Percentiles rank a stretch among this genome's conserved stretches.
phyloP scores from a whole-genome alignment of 2,797 vertebrate species.

The Sebastes vulpes region DNA sequence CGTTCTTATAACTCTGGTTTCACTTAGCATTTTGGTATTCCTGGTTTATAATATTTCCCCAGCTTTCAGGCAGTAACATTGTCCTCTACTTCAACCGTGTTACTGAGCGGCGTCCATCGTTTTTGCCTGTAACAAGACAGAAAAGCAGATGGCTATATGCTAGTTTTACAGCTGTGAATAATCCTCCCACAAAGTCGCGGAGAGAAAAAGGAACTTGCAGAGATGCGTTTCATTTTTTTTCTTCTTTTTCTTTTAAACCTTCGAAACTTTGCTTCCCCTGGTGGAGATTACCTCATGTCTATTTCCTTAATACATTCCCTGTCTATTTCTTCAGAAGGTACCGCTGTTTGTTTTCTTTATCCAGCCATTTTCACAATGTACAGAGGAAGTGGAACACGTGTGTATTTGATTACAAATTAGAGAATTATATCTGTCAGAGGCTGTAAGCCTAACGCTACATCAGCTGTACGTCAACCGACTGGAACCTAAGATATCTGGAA shows the following conservation, averaged over 20 bases:
- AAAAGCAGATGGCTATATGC: slow-evolving; percentile 63
- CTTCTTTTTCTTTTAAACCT: slow-evolving; percentile 5
- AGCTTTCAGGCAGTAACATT: slow-evolving; percentile 53
- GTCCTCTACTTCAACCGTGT: slow-evolving; percentile 64
- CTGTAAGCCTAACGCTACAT: slow-evolving; percentile 1
- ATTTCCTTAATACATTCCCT: slow-evolving; percentile 37
- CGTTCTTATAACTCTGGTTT: slow-evolving; percentile 65
- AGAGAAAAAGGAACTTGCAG: slow-evolving; percentile 29
- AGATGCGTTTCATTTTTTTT: slow-evolving; percentile 47
- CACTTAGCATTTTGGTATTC: slow-evolving; percentile 66
- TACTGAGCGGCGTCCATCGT: slow-evolving; percentile 36
- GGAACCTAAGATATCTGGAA: slow-evolving; percentile 54
- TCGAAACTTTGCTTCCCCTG: slow-evolving; percentile 36
- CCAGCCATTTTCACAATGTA: slow-evolving; percentile 19
- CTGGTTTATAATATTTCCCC: slow-evolving; percentile 59
- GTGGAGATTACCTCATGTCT: slow-evolving; percentile 61
- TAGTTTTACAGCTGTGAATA: slow-evolving; percentile 70
- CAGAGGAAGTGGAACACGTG: slow-evolving; percentile 27
- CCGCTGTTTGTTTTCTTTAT: slow-evolving; percentile 29
- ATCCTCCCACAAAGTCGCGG: slow-evolving; percentile 53
- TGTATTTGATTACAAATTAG: slow-evolving; percentile 39
- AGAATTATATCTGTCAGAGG: slow-evolving; percentile 23
- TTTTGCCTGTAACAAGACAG: slow-evolving; percentile 45
- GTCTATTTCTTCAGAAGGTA: slow-evolving; percentile 31
- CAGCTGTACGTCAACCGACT: slow-evolving; percentile 25